A percentile compares a stretch with the other conserved stretches of the same genome.
phyloP scores from a whole-genome alignment of 2,113 vertebrate species.

The Ardeotis arabs region DNA sequence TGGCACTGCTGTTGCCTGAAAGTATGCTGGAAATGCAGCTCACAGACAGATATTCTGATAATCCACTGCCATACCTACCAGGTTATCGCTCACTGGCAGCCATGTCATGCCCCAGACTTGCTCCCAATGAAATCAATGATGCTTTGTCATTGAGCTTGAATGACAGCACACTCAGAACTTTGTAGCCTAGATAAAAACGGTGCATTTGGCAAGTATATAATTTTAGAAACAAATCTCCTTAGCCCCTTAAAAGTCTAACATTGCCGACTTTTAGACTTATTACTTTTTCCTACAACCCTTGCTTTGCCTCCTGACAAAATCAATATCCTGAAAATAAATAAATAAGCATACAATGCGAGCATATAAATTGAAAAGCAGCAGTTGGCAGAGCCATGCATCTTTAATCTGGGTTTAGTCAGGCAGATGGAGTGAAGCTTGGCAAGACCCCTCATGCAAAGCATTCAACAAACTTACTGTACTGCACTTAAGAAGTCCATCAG shows the following conservation, averaged over 20 bases:
- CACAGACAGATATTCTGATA: background rate
- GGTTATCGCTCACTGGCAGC: fast-evolving
- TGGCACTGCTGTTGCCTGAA: background rate
- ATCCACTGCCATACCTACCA: background rate
- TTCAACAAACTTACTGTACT: background rate
- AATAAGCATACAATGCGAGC: background rate
- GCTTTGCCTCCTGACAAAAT: conserved; percentile 36
- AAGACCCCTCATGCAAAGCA: background rate
- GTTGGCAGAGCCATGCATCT: conserved; percentile 17
- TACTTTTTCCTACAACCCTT: background rate
- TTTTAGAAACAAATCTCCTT: background rate
- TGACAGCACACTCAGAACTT: background rate
- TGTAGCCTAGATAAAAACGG: background rate
- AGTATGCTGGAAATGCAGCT: background rate
- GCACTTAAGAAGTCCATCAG: background rate
- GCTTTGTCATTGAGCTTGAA: background rate
- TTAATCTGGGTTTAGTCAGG: conserved; percentile 40
- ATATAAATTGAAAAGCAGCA: conserved; percentile 22
- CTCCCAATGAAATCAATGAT: background rate
- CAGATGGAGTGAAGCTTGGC: background rate
- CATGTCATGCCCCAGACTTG: background rate
- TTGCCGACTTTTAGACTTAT: background rate
- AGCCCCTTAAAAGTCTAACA: background rate
- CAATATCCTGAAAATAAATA: conserved; percentile 49
- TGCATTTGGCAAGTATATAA: background rate